These are phyloP conservation scores for Morpho helenor DNA, from an alignment of 2,888 invertebrate genomes.

Conservation along the genomic window DNA sequence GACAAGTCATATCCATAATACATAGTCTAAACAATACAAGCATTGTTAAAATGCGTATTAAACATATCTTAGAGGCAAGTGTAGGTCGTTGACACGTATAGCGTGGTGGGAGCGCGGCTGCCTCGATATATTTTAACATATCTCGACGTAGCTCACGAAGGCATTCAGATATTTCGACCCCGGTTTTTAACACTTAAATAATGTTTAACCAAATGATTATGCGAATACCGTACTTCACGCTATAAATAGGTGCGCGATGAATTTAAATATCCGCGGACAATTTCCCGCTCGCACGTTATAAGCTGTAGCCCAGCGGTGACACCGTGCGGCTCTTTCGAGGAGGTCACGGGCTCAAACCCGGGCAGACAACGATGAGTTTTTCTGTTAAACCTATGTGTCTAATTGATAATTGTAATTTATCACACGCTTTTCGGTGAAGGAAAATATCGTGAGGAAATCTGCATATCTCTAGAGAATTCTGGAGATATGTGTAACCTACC, in stretches of 20 bases:
- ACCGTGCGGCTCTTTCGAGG: no score
- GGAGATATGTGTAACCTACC: no score
- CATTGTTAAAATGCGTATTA: constrained; percentile 72
- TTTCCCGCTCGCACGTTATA: background rate
- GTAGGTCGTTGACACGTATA: constrained; percentile 60
- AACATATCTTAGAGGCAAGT: constrained; percentile 57
- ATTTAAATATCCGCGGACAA: constrained; percentile 2
- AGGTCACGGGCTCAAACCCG: no score
- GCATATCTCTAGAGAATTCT: no score
- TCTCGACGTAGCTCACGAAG: constrained; percentile 18
- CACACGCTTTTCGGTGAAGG: no score
- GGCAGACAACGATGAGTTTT: no score
- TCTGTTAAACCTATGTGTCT: no score
- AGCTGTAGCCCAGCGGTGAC: no score
- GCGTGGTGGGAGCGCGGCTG: constrained; percentile 50
- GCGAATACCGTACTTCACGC: constrained; percentile 41
- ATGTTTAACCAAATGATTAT: constrained; percentile 15
- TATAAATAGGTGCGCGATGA: constrained; percentile 9
- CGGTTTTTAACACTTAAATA: constrained; percentile 23
- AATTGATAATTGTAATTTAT: no score
- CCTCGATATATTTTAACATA: constrained; percentile 25
- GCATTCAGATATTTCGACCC: constrained; percentile 36
- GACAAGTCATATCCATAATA: constrained; percentile 49
- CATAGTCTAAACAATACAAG: constrained; percentile 62
- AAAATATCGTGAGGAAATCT: no score